These are phyloP conservation scores for Brenthis daphne DNA, from an alignment of 2,888 invertebrate genomes.

Conservation along the genomic window DNA sequence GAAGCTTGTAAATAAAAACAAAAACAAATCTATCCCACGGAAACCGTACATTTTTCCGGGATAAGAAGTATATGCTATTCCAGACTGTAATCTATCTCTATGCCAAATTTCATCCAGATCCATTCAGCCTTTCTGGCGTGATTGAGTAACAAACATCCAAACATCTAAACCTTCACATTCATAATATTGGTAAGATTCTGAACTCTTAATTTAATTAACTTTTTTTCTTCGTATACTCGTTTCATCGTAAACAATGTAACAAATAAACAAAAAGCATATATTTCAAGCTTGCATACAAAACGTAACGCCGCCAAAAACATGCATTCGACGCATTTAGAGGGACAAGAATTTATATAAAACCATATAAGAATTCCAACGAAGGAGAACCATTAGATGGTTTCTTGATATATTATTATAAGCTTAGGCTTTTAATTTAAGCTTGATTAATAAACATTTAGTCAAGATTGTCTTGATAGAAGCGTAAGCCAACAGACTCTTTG, in stretches of 20 bases:
- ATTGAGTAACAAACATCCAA: too few relatives aligned
- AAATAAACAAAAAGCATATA: conserved; percentile 16
- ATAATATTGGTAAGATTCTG: neutral
- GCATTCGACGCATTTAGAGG: conserved; percentile 25
- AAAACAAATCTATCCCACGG: too few relatives aligned
- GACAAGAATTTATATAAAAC: conserved; percentile 23
- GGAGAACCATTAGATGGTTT: conserved; percentile 18
- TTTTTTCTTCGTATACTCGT: conserved; percentile 5
- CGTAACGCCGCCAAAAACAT: conserved; percentile 35
- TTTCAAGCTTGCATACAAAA: conserved; percentile 41
- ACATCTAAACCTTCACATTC: too few relatives aligned
- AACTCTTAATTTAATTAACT: neutral
- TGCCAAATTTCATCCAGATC: too few relatives aligned
- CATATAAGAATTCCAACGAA: conserved; percentile 22
- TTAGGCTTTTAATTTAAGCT: conserved; percentile 1
- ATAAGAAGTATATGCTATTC: too few relatives aligned
- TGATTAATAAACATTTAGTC: conserved; percentile 10
- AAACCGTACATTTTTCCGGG: too few relatives aligned
- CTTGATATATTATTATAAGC: conserved; percentile 16
- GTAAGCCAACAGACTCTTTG: neutral
- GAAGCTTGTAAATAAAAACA: too few relatives aligned
- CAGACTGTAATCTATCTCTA: too few relatives aligned
- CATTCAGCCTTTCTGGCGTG: too few relatives aligned
- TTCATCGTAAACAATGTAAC: conserved; percentile 8
- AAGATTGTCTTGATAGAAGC: neutral